Base-by-base conservation (phyloP, 92 coral and sea anemone genomes). In the Epizoanthus ramosus region DNA sequence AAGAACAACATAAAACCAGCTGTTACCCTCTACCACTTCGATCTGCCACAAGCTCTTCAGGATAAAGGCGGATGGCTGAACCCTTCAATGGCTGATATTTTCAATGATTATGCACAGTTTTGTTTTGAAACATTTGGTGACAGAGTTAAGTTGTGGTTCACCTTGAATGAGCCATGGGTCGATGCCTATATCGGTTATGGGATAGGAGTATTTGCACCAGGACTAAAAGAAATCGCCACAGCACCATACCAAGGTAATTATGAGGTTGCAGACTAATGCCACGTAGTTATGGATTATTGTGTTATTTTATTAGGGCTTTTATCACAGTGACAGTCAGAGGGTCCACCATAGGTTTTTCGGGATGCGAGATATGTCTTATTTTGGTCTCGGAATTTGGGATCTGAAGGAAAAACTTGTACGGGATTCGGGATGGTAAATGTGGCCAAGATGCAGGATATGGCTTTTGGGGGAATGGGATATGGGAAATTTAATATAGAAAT, bases 71-170 rank as follows among this genome's bases (percentile, higher is more conserved):
- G 90, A 0, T 87, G 90, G 90, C 71, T 74, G 24, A 73, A 73
- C 25, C 86, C 83, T 15, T 35, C 63, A 18, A 60, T 81, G 23
- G 81, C 52, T 16, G 86, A 87, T 50, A 15, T 87, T 22, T 87
- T 87, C 71, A 87, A 71, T 86, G 85, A 86, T 80, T 87, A 87
- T 61, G 86, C 86, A 39, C 76, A 24, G 31, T 71, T 86, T 23
- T 87, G 90, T 57, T 87, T 73, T 74, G 72, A 81, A 10, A 73
- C 79, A 16, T 87, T 87, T 74, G 90, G 90, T 17, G 74, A 87
- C 43, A 72, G 90, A 57, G 90, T 87, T n/a, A 87, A 81, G 52
- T 74, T 80, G 18, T 87, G 90, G 90, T 73, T 87, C 16, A 87
- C 90, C 7, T 64, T 87, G 50, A 87, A 87, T 52, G 90, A 87